Conservation (phyloP, 2,797 vertebrate genomes). For the Orientallactaga sibirica region DNA sequence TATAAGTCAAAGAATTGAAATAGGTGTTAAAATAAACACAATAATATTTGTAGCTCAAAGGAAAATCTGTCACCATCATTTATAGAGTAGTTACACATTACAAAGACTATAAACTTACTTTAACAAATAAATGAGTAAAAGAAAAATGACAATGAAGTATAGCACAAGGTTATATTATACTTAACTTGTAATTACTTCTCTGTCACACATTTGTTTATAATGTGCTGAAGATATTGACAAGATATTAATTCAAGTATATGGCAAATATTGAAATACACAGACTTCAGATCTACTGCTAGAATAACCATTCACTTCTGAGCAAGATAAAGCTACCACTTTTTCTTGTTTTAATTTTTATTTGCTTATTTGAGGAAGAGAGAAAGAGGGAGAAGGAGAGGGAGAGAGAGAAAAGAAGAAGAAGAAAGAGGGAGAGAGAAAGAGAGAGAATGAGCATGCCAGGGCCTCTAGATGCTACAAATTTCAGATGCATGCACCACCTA, state of each 20-base stretch:
- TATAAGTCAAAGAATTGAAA: conserved; percentile 22
- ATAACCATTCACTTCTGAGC: conserved; percentile 52
- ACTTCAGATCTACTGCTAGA: background rate
- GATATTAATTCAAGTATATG: conserved; percentile 49
- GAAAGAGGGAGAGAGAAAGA: no score
- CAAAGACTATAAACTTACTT: conserved; percentile 31
- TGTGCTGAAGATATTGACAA: background rate
- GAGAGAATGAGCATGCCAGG: no score
- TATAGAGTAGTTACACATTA: background rate
- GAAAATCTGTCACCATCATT: conserved; percentile 48
- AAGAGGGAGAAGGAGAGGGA: no score
- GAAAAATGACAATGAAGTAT: conserved; percentile 68
- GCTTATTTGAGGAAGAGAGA: no score
- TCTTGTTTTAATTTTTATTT: no score
- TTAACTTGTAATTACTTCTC: conserved; percentile 70
- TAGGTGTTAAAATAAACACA: conserved; percentile 56
- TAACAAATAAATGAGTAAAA: conserved; percentile 59
- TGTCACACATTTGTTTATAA: conserved; percentile 54
- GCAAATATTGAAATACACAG: conserved; percentile 32
- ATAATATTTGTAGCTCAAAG: conserved; percentile 26
- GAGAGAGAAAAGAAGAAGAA: no score
- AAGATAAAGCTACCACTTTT: conserved; percentile 50
- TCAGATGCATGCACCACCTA: no score
- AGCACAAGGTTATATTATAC: background rate
- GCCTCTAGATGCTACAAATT: no score